Evolutionary conservation across 2,797 vertebrate genomes (phyloP), one percentile per base, ranked within the genome.

Genomic region (Salarias fasciatus): DNA sequence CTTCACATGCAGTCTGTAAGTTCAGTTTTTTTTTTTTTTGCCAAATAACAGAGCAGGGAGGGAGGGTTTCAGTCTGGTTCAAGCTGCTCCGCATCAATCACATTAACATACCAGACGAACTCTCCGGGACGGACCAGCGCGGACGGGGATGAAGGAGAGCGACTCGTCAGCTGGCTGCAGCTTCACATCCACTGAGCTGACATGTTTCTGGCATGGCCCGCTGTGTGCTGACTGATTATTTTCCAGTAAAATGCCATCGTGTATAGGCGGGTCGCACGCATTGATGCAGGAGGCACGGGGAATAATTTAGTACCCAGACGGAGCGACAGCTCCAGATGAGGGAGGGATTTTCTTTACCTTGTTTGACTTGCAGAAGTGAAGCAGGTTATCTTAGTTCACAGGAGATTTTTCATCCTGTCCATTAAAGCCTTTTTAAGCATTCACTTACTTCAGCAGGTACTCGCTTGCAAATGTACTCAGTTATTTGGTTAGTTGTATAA

Each of bases 121-220:
- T 41, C 13, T 41, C 33, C 55, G 61, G 54, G 53, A 37, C 11
- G 38, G 28, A 50, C 60, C 58, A 55, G 52, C 14, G 58, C 63
- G 56, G 47, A 42, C 64, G 54, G 57, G 82, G 72, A 56, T 71
- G 55, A 69, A 31, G n/a, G n/a, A 8, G 51, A 57, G 42, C 40
- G 38, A 68, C 54, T 56, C 6, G 11, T 78, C 50, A 66, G 77
- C 57, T 71, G 55, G 54, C 69, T 51, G 43, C 30, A 72, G 18
- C 58, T 37, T 1, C 42, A 35, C 30, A 6, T 82, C 65, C 53
- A 58, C 28, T 13, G 35, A 46, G 15, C 35, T 69, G 59, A 78
- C 54, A 63, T 73, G 37, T 79, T 77, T 64, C 63, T 78, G 77
- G 83, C 75, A n/a, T n/a, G n/a, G 36, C 5, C 0, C 9, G 33